These are phyloP conservation scores for Rhincodon typus DNA, from an alignment of 2,797 vertebrate species.

Conservation along the genomic window DNA sequence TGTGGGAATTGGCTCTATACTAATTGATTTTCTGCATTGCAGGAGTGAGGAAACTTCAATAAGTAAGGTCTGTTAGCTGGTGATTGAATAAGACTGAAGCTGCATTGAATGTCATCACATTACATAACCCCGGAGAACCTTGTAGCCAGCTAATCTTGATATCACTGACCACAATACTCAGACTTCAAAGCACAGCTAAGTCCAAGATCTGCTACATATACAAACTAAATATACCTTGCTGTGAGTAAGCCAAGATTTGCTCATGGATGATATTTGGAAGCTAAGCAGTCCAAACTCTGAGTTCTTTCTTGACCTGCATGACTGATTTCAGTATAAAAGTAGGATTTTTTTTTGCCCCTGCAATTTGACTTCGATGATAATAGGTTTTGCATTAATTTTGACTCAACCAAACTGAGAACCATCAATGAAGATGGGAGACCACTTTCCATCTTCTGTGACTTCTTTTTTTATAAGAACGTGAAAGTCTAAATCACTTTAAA, in stretches of 20 bases:
- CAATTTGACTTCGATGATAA: not conserved
- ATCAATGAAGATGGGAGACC: not conserved
- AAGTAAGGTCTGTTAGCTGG: too few species aligned
- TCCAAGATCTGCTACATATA: not conserved
- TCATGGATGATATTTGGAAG: not conserved
- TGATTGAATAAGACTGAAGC: not conserved
- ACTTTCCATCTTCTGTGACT: too few species aligned
- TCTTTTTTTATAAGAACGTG: too few species aligned
- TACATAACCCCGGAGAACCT: not conserved
- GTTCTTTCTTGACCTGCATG: not conserved
- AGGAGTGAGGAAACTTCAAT: too few species aligned
- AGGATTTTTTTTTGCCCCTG: not conserved
- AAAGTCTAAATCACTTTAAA: not conserved
- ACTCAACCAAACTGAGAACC: not conserved
- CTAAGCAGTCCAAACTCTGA: not conserved
- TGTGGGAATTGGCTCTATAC: too few species aligned
- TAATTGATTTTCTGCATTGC: too few species aligned
- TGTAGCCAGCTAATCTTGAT: not conserved
- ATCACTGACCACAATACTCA: not conserved
- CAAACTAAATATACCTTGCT: not conserved
- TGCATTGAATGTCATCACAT: not conserved
- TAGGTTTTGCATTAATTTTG: not conserved
- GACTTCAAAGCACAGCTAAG: not conserved
- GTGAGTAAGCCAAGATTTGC: too few species aligned
- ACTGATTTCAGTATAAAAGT: not conserved